Conservation (phyloP, 2,797 vertebrate genomes). For the Pagetopsis macropterus region DNA sequence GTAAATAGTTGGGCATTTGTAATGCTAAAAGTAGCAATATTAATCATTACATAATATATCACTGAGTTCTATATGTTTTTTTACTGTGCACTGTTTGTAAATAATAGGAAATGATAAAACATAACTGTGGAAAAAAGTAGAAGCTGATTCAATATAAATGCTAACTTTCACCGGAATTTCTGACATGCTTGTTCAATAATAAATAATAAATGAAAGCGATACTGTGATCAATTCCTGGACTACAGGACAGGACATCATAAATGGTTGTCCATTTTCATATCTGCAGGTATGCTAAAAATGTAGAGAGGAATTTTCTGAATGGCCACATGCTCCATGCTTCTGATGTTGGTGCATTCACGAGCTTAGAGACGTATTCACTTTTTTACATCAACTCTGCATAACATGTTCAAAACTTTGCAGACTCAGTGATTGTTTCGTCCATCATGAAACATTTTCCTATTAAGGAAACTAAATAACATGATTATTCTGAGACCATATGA, state of each 20-base stretch:
- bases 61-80: background rate
- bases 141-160: background rate
- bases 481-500: no score
- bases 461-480: no score
- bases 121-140: background rate
- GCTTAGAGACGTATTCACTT: no score
- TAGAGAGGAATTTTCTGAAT: background rate
- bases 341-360: no score
- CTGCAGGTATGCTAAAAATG: constrained; percentile 40
- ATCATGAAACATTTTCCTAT: no score
- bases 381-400: no score
- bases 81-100: background rate
- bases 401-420: no score
- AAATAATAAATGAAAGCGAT: constrained; percentile 12
- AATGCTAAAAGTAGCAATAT: background rate
- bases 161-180: background rate
- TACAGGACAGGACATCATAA: constrained; percentile 10
- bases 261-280: constrained; percentile 27
- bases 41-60: background rate
- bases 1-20: background rate
- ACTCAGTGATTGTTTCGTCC: no score
- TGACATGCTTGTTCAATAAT: constrained; percentile 8
- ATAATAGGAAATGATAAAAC: background rate
- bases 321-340: background rate
- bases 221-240: background rate